Conservation (phyloP, 37 sponge, comb jelly and placozoan genomes). For the Spongilla lacustris region DNA sequence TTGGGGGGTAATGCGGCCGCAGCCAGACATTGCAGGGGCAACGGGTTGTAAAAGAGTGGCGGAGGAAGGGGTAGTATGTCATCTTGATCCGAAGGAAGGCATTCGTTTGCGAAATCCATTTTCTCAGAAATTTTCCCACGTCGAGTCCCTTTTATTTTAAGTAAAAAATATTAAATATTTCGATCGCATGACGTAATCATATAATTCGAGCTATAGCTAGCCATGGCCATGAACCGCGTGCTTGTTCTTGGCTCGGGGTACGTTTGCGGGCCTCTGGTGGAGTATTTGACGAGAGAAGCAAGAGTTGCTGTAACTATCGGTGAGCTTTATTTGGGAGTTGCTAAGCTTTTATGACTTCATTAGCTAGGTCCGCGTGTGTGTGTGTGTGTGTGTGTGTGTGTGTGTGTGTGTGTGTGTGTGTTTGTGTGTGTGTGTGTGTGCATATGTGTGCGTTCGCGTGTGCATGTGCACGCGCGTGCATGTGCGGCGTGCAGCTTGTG, state of each 20-base stretch:
- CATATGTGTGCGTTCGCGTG: no score
- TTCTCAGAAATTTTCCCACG: neutral
- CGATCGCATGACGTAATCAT: neutral
- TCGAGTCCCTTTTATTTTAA: neutral
- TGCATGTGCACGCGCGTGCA: neutral
- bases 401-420: neutral
- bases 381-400: neutral
- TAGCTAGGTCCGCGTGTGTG: no score
- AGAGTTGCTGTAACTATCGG: conserved; percentile 80
- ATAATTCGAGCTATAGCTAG: neutral
- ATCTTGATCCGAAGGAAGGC: neutral
- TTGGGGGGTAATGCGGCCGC: conserved; percentile 28
- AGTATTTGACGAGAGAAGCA: conserved; percentile 74
- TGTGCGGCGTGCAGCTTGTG: neutral
- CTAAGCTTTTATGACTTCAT: no score
- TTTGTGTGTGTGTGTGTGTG: no score
- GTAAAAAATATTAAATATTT: neutral
- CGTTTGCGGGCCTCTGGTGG: conserved; percentile 82
- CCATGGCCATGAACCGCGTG: conserved; percentile 45
- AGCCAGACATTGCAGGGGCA: conserved; percentile 63
- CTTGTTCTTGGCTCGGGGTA: conserved; percentile 92
- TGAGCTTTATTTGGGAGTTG: conserved; percentile 35
- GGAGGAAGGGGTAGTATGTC: neutral
- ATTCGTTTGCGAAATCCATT: neutral
- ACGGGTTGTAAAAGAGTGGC: conserved; percentile 26